Base-by-base conservation (phyloP, 2,888 invertebrate genomes). In the Leucophenga maculata region DNA sequence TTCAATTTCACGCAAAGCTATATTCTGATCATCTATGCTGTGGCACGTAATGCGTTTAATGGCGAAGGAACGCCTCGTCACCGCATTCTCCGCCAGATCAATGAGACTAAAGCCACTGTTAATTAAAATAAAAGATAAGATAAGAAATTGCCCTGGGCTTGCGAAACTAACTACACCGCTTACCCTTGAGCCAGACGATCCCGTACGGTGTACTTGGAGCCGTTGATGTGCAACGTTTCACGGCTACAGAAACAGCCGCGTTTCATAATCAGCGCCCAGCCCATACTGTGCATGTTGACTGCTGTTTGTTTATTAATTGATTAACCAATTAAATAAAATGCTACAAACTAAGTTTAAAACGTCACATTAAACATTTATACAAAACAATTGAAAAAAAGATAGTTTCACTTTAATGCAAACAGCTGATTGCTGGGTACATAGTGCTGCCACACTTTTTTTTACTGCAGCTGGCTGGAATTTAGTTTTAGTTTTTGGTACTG, bases 11-110 rank as follows among this genome's bases (percentile, higher is more conserved):
- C 91, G 90, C 81, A 93, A 84, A 0, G 94, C 94, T 72, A 90
- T 86, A 83, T 91, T 91, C 85, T 95, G 94, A 86, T 96, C 95
- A 75, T 93, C 93, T 70, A 91, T 89, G 72, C 93, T 92, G 87
- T 95, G 95, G 82, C 95, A 95, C n/a, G 91, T 91, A 70, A 95
- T 94, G 79, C 94, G 91, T 89, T 96, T 96, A 57, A 95, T 88
- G 6, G 95, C 96, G 89, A 91, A 95, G 74, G 91, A 89, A 75
- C 92, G 92, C 77, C 91, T 92, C 4, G 92, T 93, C 44, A 90
- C 77, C 1, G 89, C 84, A 83, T 94, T 93, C 87, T 95, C 94
- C 0, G 93, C 92, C 75, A 96, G 89, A 82, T 93, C 93, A 65
- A 96, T 94, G 62, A 92, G 91, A 83, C 95, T 95, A 86, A 95